These are phyloP conservation scores for Probosciger aterrimus DNA, from an alignment of 2,113 vertebrate genomes.

Conservation along the genomic window DNA sequence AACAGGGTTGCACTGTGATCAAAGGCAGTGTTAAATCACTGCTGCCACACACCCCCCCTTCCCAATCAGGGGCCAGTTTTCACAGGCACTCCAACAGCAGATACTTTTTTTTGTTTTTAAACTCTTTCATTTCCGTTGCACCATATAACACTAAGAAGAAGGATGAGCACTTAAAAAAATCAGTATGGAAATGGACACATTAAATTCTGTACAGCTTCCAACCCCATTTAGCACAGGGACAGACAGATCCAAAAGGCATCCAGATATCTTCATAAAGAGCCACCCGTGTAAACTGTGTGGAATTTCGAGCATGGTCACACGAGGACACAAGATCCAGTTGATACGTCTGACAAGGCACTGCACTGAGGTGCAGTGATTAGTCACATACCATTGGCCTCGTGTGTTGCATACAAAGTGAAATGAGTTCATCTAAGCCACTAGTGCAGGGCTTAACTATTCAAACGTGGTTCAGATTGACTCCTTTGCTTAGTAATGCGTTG, in stretches of 20 bases:
- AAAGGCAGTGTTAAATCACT: conserved; percentile 63
- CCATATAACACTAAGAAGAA: neutral
- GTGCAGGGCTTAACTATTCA: neutral
- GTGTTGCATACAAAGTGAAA: neutral
- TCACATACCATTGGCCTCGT: neutral
- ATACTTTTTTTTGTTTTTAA: neutral
- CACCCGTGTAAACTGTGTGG: neutral
- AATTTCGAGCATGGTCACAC: neutral
- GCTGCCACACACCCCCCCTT: conserved; percentile 34
- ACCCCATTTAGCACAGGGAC: neutral
- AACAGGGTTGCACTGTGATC: conserved; percentile 66
- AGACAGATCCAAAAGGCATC: neutral
- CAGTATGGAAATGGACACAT: neutral
- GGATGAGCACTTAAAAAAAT: neutral
- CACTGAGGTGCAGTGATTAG: neutral
- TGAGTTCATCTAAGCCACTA: neutral
- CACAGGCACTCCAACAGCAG: neutral
- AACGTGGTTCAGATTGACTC: neutral
- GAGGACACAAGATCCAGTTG: neutral
- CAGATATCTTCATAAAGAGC: neutral
- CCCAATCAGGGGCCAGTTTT: neutral
- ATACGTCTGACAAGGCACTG: neutral
- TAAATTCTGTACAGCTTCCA: neutral
- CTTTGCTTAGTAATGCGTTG: neutral
- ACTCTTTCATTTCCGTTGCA: neutral